Conservation (phyloP, 2,113 vertebrate genomes). For the Ailurus styani region DNA sequence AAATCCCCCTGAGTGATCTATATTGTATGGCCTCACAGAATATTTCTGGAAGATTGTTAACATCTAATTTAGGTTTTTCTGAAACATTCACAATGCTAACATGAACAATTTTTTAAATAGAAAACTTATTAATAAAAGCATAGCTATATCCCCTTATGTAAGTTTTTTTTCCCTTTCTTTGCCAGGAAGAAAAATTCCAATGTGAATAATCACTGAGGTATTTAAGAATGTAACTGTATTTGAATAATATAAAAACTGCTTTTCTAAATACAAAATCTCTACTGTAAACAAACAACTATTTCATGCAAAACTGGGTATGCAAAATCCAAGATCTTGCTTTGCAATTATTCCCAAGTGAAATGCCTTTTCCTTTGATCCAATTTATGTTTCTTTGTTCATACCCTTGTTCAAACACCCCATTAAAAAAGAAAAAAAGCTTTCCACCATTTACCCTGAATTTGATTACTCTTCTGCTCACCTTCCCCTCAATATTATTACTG, state of each 20-base stretch:
- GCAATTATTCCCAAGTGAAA: conserved; percentile 9
- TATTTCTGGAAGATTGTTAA: not conserved
- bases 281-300: not conserved
- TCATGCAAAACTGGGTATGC: not conserved
- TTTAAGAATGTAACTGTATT: not conserved
- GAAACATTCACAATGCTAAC: not conserved
- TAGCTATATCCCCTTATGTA: not conserved
- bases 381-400: not conserved
- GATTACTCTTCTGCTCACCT: not conserved
- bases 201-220: not conserved
- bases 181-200: not conserved
- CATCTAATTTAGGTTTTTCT: not conserved
- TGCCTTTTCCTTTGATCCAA: not conserved
- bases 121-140: not conserved
- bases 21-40: not conserved
- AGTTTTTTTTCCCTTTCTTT: not conserved
- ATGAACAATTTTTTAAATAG: not conserved
- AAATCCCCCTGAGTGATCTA: not conserved
- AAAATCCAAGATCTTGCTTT: not conserved
- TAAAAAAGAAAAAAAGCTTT: not conserved
- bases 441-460: not conserved
- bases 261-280: not conserved
- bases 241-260: not conserved
- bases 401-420: not conserved
- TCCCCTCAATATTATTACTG: not conserved